phyloP scores from a whole-genome alignment of 2,888 invertebrate genomes.

The Heterodera filipjevi region DNA sequence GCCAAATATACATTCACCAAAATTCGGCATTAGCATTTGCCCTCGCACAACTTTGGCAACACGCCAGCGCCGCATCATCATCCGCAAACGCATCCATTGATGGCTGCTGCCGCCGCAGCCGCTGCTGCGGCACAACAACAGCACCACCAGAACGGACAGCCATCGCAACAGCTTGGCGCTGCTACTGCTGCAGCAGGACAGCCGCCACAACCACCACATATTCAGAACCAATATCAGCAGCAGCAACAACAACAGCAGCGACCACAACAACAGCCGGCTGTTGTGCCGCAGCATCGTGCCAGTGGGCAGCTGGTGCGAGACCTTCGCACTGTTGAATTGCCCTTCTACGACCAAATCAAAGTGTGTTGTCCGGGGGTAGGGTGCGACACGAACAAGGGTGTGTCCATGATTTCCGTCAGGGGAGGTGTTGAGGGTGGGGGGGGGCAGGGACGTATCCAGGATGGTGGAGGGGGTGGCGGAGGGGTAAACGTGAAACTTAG shows the following conservation, averaged over 20 bases:
- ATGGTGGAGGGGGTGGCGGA: too few species aligned
- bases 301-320: conserved; percentile 21
- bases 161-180: neutral
- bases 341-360: conserved; percentile 34
- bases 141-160: neutral
- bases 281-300: neutral
- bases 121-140: neutral
- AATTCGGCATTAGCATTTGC: too few species aligned
- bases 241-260: neutral
- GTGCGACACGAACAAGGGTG: too few species aligned
- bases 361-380: too few species aligned
- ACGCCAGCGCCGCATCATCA: neutral
- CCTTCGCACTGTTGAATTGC: conserved; percentile 36
- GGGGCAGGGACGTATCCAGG: too few species aligned
- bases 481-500: too few species aligned
- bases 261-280: neutral
- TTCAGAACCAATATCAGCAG: neutral
- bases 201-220: neutral
- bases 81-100: neutral
- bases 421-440: neutral
- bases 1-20: neutral
- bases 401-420: conserved; percentile 14
- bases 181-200: neutral
- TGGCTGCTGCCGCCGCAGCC: neutral
- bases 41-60: neutral